These are phyloP conservation scores for Stenoptilia bipunctidactyla DNA, from an alignment of 2,888 invertebrate species.

Conservation along the genomic window DNA sequence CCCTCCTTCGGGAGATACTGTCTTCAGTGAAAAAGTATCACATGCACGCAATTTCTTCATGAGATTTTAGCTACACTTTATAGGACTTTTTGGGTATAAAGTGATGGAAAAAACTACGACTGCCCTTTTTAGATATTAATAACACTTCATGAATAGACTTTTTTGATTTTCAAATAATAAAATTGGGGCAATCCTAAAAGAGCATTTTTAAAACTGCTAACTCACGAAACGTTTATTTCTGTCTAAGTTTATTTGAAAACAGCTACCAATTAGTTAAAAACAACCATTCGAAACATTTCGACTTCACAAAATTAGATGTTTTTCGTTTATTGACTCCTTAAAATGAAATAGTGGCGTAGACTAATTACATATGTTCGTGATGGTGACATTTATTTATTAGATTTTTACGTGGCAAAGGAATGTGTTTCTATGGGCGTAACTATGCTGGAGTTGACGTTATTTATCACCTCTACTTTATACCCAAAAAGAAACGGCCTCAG, in stretches of 20 bases:
- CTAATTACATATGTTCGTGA: constrained; percentile 25
- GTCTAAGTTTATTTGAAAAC: too few species aligned
- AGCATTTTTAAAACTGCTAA: too few species aligned
- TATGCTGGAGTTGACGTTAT: background rate
- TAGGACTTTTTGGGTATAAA: too few species aligned
- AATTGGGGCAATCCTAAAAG: too few species aligned
- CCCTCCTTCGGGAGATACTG: background rate
- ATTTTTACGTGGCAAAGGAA: constrained; percentile 14
- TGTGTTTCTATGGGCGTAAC: background rate
- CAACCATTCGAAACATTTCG: background rate
- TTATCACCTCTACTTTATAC: background rate
- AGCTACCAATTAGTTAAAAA: background rate
- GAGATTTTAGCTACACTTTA: too few species aligned
- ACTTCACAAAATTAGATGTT: background rate
- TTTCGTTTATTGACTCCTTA: background rate
- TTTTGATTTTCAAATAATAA: too few species aligned
- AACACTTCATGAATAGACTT: too few species aligned
- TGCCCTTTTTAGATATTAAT: background rate
- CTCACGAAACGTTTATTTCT: too few species aligned
- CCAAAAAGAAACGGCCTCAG: background rate
- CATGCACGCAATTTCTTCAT: too few species aligned
- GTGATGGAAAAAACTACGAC: background rate
- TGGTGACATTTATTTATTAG: constrained; percentile 24
- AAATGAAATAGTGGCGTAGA: constrained; percentile 10
- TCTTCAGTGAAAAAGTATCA: background rate